A percentile compares a stretch with the other conserved stretches of the same genome.
These are phyloP conservation scores for Phrynosoma platyrhinos DNA, from an alignment of 2,113 vertebrate species.

Conservation along the genomic window DNA sequence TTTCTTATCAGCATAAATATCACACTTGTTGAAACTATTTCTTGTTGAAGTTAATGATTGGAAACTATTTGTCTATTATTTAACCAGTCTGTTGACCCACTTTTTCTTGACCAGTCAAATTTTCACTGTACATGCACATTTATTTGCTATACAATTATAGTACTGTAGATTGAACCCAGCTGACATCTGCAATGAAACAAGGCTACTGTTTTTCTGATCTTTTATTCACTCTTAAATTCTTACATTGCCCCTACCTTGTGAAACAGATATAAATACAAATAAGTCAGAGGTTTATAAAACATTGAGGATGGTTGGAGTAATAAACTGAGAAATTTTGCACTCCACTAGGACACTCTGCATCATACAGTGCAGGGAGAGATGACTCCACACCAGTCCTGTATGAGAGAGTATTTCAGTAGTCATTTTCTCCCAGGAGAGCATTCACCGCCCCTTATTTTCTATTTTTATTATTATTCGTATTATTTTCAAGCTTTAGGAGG, in stretches of 20 bases:
- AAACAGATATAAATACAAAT: background rate
- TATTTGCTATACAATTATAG: background rate
- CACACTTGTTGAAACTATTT: background rate
- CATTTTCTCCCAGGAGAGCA: background rate
- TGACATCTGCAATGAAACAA: background rate
- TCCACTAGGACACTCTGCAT: background rate
- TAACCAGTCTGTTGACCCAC: background rate
- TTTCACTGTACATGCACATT: background rate
- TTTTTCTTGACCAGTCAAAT: background rate
- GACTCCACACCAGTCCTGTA: background rate
- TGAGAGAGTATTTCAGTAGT: background rate
- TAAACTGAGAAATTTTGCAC: background rate
- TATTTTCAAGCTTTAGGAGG: background rate
- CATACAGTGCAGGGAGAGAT: background rate
- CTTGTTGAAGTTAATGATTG: background rate
- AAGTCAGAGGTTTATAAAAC: background rate
- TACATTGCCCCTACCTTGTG: background rate
- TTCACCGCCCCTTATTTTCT: background rate
- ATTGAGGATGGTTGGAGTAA: background rate
- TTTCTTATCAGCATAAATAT: constrained; percentile 2
- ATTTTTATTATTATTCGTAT: background rate
- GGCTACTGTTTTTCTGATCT: background rate
- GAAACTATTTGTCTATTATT: background rate
- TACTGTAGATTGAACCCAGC: background rate
- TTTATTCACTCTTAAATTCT: background rate